Conservation (phyloP, 2,888 invertebrate genomes). For the Xestia rhomboidea region DNA sequence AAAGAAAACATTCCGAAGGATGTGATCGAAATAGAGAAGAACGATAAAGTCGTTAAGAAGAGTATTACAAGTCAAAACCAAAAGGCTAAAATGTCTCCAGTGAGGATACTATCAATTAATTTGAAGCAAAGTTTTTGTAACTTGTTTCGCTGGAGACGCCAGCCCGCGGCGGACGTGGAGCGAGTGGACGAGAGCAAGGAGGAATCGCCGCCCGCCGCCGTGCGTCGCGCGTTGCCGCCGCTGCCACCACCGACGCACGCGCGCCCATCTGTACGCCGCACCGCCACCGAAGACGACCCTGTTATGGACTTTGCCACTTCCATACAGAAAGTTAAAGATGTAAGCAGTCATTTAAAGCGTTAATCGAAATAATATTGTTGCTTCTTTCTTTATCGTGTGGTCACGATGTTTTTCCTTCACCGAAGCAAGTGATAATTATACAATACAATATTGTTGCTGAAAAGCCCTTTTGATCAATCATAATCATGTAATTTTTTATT, state of each 20-base stretch:
- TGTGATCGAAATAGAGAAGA: constrained; percentile 83
- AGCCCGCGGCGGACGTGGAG: constrained; percentile 78
- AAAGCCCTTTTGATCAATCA: background rate
- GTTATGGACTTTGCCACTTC: constrained; percentile 96
- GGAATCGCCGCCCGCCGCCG: constrained; percentile 82
- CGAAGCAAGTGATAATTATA: no score
- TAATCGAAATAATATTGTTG: background rate
- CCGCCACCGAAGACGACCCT: constrained; percentile 84
- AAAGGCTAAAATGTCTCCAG: constrained; percentile 92
- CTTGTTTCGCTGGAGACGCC: constrained; percentile 93
- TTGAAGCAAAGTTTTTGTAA: constrained; percentile 96
- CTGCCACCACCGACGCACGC: constrained; percentile 81
- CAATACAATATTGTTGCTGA: background rate
- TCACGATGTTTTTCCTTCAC: no score
- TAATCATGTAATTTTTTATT: constrained; percentile 56
- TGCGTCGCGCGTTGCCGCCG: constrained; percentile 86
- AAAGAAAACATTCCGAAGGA: constrained; percentile 83
- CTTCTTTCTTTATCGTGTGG: no score
- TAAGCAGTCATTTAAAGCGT: constrained; percentile 86
- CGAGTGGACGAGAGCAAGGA: constrained; percentile 73
- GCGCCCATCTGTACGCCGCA: constrained; percentile 75
- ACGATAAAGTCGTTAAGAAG: constrained; percentile 82
- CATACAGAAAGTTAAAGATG: constrained; percentile 98
- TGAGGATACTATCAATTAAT: constrained; percentile 93
- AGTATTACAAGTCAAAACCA: constrained; percentile 70